Evolutionary conservation across 2,113 vertebrate species (phyloP), one percentile per base, ranked within the genome.

Genomic region (Geothlypis trichas): DNA sequence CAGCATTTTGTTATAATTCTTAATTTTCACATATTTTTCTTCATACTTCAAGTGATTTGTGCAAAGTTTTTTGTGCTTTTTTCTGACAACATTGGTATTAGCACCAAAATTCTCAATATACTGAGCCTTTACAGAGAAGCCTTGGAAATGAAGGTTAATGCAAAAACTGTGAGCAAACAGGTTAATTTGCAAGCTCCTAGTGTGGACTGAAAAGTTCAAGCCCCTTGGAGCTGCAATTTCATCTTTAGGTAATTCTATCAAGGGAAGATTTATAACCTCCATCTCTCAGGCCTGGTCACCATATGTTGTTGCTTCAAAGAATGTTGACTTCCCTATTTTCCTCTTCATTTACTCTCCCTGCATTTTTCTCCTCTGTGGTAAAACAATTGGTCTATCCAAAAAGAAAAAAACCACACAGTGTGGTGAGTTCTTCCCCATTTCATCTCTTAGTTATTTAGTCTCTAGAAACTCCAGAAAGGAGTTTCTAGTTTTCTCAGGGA

Each of bases 241-340:
- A 81, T 90, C 67, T 94, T 93, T 92, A 92, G 93, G 91, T 96
- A 95, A 89, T 95, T 96, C 85, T 83, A 58, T 88, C 69, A 87
- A 89, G 85, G 67, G 58, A 72, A 79, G 94, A 93, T 92, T 95
- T 97, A 95, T 87, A 97, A 62, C 65, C 85, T 80, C 59, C 93
- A 87, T 91, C 91, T 92, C 89, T 78, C 49, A 37, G 62, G 95
- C 91, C 95, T 97, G 95, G 84, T 63, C 82, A 82, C 96, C 97
- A 97, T 91, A 96, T 97, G 96, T 88, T 92, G 81, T 95, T 95
- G 55, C 93, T 96, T 97, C 94, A 96, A 95, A 95, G 94, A 94
- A 90, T 69, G 76, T 95, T 74, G 94, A 87, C 74, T 95, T 94
- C 90, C 39, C 82, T 78, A n/a, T 93, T 95, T 95, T 95, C 62